These are phyloP conservation scores for Xerus rutilus DNA, from an alignment of 2,797 vertebrate genomes.

Conservation along the genomic window DNA sequence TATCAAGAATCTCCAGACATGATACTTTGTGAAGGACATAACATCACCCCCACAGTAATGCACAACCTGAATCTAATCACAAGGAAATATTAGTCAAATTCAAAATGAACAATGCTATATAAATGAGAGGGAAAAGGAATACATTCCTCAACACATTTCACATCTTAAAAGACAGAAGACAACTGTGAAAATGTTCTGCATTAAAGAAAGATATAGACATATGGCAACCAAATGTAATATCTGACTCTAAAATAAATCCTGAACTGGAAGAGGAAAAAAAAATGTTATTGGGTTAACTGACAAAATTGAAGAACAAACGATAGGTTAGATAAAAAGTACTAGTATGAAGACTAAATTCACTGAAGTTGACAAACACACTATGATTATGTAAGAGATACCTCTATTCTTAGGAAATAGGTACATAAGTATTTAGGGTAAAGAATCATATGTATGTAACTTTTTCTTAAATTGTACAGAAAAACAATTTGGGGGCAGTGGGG, in stretches of 20 bases:
- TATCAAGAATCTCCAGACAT: background rate
- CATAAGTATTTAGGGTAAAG: background rate
- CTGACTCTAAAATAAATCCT: background rate
- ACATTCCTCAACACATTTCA: conserved; percentile 11
- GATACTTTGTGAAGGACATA: background rate
- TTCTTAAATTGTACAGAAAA: conserved; percentile 38
- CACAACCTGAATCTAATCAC: background rate
- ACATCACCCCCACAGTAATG: background rate
- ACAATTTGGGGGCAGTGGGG: background rate
- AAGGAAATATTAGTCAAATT: background rate
- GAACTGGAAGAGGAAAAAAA: background rate
- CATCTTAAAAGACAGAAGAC: background rate
- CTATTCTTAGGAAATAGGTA: background rate
- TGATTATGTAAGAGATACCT: background rate
- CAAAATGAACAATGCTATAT: background rate
- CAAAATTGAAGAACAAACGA: background rate
- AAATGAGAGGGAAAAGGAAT: background rate
- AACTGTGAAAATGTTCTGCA: background rate
- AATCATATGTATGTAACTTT: background rate
- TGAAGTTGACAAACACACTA: background rate
- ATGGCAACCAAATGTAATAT: background rate
- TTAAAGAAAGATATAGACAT: conserved; percentile 30
- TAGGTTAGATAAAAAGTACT: background rate
- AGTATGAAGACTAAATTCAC: background rate
- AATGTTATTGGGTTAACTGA: background rate